Conservation (phyloP, 1,140 invertebrate genomes). For the Anoplolepis gracilipes region DNA sequence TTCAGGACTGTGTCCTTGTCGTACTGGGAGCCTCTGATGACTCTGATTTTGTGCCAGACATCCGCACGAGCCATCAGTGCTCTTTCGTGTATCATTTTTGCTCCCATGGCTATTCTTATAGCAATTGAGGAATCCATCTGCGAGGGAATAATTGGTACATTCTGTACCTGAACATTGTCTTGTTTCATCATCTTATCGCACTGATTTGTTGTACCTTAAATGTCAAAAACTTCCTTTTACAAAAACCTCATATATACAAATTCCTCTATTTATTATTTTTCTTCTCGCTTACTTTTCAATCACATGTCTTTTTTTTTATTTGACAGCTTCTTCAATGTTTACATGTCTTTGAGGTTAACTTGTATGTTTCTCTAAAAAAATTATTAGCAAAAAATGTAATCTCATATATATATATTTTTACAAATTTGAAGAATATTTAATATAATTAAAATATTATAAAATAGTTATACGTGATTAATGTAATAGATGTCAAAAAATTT, state of each 20-base stretch:
- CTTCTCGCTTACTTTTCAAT: neutral
- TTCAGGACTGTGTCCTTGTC: constrained; percentile 84
- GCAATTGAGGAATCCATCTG: constrained; percentile 75
- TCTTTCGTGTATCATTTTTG: constrained; percentile 77
- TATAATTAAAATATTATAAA: constrained; percentile 4
- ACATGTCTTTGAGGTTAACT: constrained; percentile 21
- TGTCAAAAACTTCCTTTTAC: neutral
- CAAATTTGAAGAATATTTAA: neutral
- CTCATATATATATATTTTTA: neutral
- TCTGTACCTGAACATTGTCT: constrained; percentile 28
- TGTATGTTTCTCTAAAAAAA: neutral
- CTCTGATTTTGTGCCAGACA: constrained; percentile 81
- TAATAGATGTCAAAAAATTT: neutral
- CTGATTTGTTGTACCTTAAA: neutral
- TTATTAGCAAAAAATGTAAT: neutral
- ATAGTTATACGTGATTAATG: neutral
- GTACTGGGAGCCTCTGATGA: constrained; percentile 78
- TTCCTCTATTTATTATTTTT: neutral
- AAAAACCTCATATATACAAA: neutral
- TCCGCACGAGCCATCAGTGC: constrained; percentile 79
- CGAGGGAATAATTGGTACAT: constrained; percentile 62
- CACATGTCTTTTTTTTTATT: neutral
- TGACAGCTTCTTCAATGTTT: neutral
- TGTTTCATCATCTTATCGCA: neutral
- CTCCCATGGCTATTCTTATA: constrained; percentile 77